Conservation (phyloP, 2,113 vertebrate species). For the Anas platyrhynchos region DNA sequence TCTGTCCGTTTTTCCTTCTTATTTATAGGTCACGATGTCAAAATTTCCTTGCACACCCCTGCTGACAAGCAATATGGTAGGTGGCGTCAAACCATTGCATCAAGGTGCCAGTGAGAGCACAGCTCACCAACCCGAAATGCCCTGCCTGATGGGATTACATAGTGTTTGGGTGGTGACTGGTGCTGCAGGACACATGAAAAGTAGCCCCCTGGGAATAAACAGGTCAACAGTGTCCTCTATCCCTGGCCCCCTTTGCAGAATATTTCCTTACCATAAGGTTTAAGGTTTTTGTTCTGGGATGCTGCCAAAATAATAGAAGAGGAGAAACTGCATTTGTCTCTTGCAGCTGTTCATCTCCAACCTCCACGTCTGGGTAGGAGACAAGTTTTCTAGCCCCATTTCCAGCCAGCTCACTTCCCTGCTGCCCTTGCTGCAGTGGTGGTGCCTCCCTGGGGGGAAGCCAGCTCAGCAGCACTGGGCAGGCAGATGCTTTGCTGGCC, state of each 20-base stretch:
- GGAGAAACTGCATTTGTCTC: background rate
- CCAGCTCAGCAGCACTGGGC: background rate
- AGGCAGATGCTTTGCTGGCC: rapidly evolving
- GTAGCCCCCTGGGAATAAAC: background rate
- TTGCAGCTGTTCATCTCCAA: background rate
- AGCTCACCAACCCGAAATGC: background rate
- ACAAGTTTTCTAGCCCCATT: background rate
- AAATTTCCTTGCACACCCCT: background rate
- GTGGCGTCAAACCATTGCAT: background rate
- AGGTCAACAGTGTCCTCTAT: background rate
- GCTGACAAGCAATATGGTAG: background rate
- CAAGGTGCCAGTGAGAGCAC: background rate
- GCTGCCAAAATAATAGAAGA: background rate
- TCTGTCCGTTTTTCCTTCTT: background rate
- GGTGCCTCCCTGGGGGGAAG: background rate
- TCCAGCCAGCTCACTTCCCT: background rate
- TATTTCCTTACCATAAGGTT: background rate
- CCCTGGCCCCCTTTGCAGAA: background rate
- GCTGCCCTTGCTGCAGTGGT: rapidly evolving
- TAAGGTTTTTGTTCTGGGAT: background rate
- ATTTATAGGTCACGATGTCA: background rate
- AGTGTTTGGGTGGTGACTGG: background rate
- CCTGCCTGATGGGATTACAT: background rate
- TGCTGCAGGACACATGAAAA: background rate
- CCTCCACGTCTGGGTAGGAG: background rate